A percentile compares a stretch with the other conserved stretches of the same genome.
Conservation (phyloP, 1,140 invertebrate genomes). For the Eumaeus atala region DNA sequence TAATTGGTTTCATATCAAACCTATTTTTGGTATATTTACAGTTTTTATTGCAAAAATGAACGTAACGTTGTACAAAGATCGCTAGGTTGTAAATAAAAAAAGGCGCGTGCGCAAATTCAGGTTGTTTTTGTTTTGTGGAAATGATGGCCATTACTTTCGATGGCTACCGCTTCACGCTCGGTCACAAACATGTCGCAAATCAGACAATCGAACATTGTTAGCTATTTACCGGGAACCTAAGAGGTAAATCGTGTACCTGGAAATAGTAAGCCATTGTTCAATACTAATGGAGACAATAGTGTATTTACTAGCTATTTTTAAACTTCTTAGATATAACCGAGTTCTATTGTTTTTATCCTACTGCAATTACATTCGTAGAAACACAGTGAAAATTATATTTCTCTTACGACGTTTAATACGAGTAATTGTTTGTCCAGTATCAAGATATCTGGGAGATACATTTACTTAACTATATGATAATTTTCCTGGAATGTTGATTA, state of each 20-base stretch:
- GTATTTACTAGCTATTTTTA: constrained; percentile 42
- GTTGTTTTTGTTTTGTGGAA: not conserved
- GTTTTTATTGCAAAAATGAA: no score
- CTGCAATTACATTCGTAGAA: constrained; percentile 1
- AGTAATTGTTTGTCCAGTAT: no score
- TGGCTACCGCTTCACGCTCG: constrained; percentile 19
- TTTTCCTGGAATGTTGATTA: no score
- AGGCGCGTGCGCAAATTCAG: not conserved
- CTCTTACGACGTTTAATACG: no score
- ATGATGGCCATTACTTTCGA: not conserved
- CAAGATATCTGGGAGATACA: no score
- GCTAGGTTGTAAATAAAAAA: not conserved
- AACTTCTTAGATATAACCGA: constrained; percentile 29
- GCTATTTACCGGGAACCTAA: constrained; percentile 40
- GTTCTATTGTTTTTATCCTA: constrained; percentile 38
- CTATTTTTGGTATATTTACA: no score
- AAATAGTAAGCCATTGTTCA: constrained; percentile 44
- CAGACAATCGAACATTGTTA: constrained; percentile 55
- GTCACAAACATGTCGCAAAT: constrained; percentile 2
- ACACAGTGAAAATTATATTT: not conserved
- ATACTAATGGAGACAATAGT: constrained; percentile 43
- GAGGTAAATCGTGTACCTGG: constrained; percentile 44
- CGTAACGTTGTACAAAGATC: no score
- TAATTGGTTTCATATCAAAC: no score
- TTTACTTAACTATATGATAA: no score